phyloP scores from a whole-genome alignment of 2,888 invertebrate genomes.

The Andricus quercusramuli region DNA sequence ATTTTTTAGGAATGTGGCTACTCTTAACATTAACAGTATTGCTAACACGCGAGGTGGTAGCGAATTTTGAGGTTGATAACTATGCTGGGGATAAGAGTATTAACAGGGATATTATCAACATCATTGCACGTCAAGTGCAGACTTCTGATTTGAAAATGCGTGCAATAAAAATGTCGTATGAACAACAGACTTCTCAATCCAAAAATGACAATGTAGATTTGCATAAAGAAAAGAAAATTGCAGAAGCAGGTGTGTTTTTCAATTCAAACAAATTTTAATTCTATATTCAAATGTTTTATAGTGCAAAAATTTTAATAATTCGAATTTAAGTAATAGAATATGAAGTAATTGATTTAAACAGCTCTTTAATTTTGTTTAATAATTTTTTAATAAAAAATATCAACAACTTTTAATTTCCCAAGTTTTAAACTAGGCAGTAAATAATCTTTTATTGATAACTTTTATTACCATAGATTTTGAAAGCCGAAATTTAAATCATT shows the following conservation, averaged over 20 bases:
- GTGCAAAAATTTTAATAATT: background rate
- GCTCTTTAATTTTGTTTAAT: no score
- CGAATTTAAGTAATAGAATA: no score
- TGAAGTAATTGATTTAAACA: background rate
- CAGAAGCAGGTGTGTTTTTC: background rate
- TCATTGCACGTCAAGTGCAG: background rate
- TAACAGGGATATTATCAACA: background rate
- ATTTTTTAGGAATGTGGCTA: conserved; percentile 60
- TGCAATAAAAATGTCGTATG: background rate
- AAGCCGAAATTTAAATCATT: no score
- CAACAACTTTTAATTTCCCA: no score
- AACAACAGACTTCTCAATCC: background rate
- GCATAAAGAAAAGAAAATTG: background rate
- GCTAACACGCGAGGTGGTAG: conserved; percentile 54
- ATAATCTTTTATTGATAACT: no score
- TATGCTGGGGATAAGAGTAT: background rate
- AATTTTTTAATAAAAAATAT: no score
- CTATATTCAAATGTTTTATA: background rate
- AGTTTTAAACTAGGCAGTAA: no score
- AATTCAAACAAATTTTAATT: background rate
- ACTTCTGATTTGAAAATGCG: conserved; percentile 12
- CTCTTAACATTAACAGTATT: conserved; percentile 55
- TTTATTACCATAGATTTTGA: no score
- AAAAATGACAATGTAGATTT: background rate
- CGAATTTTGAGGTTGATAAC: conserved; percentile 48